Conservation (phyloP, 2,113 vertebrate genomes). For the Dinomys branickii region DNA sequence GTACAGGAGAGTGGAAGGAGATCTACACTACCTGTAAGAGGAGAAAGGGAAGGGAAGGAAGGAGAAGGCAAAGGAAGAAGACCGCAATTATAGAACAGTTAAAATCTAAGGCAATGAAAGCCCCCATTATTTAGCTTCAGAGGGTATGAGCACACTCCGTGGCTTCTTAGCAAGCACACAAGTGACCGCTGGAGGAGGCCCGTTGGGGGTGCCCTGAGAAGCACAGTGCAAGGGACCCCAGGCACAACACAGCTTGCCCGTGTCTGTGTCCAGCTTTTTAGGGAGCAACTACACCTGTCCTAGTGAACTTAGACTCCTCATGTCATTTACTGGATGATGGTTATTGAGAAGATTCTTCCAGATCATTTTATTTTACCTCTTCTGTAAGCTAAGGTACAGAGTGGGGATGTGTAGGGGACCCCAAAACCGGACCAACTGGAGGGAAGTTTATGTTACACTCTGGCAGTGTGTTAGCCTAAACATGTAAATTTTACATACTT, state of each 20-base stretch:
- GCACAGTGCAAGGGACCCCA: background rate
- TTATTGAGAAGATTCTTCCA: background rate
- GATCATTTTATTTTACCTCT: background rate
- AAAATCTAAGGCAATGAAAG: background rate
- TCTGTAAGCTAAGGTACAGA: background rate
- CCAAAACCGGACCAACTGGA: background rate
- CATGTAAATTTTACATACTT: background rate
- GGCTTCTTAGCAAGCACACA: background rate
- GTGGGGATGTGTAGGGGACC: background rate
- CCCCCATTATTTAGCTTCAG: background rate
- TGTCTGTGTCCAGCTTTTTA: background rate
- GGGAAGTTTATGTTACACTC: background rate
- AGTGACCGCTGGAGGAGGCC: background rate
- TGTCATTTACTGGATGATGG: background rate
- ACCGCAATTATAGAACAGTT: background rate
- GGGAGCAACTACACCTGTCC: background rate
- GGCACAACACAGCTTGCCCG: background rate
- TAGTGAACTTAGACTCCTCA: background rate
- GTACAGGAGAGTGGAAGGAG: background rate
- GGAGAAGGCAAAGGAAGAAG: background rate
- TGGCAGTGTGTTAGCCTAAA: background rate
- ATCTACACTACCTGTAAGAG: too few species aligned
- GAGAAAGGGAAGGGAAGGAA: background rate
- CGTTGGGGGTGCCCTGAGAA: background rate
- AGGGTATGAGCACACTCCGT: rapidly evolving